phyloP scores from a whole-genome alignment of 2,113 vertebrate genomes.

The Platysteira castanea region DNA sequence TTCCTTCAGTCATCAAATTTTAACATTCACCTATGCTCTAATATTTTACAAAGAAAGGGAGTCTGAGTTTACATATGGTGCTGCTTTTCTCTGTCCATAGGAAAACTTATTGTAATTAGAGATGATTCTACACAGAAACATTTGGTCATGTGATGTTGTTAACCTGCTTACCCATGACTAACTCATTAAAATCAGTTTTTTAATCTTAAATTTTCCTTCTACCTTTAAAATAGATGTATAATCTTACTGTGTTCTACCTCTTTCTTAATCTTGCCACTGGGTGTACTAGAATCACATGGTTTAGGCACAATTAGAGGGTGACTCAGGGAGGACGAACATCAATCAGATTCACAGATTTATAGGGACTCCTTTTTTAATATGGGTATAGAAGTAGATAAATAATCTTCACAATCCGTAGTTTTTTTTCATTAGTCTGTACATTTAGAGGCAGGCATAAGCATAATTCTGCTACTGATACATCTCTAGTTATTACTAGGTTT shows the following conservation, averaged over 20 bases:
- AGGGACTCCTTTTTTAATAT: constrained; percentile 8
- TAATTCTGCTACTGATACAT: constrained; percentile 59
- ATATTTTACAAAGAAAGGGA: background rate
- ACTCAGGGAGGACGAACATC: background rate
- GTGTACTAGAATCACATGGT: background rate
- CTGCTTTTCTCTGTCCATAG: background rate
- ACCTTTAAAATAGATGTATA: background rate
- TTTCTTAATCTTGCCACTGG: background rate
- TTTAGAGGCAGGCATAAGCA: constrained; percentile 23
- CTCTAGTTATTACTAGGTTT: constrained; percentile 61
- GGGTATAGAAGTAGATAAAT: constrained; percentile 35
- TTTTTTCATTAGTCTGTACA: constrained; percentile 48
- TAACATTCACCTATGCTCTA: background rate
- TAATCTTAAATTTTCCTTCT: background rate
- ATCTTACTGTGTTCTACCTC: background rate
- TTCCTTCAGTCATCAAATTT: background rate
- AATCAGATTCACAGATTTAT: constrained; percentile 29
- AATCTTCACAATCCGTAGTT: background rate
- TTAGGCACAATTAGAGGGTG: background rate
- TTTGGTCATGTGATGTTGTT: background rate
- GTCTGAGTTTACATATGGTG: background rate
- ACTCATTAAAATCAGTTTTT: background rate
- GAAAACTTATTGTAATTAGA: background rate
- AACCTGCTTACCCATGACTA: background rate
- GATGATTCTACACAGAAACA: background rate